phyloP scores from a whole-genome alignment of 2,797 vertebrate species.

The Pangasius djambal region DNA sequence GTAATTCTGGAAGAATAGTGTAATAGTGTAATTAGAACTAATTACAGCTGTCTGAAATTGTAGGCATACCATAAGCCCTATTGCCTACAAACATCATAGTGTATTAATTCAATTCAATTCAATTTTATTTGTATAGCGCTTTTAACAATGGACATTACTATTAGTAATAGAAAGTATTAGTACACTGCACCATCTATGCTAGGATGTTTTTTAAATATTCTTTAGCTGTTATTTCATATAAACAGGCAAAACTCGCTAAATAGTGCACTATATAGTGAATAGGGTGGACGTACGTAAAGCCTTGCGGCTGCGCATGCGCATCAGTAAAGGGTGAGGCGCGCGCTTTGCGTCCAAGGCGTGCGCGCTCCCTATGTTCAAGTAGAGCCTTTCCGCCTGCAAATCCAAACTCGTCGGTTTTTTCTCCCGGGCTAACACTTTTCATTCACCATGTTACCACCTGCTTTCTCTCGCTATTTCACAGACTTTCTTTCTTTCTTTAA shows the following conservation, averaged over 20 bases:
- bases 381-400: conserved; percentile 64
- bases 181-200: neutral
- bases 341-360: neutral
- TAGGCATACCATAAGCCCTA: neutral
- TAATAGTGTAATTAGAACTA: neutral
- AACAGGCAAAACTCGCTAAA: neutral
- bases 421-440: conserved; percentile 68
- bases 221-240: neutral
- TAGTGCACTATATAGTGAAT: neutral
- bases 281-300: neutral
- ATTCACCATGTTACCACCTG: conserved; percentile 78
- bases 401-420: conserved; percentile 71
- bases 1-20: neutral
- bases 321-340: neutral
- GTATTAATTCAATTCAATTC: no score
- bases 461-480: conserved; percentile 67
- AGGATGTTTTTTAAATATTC: neutral
- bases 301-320: conserved; percentile 3
- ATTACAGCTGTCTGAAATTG: neutral
- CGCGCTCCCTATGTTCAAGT: conserved; percentile 14
- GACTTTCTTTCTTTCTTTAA: conserved; percentile 66
- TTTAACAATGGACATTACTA: no score
- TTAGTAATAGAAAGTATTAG: neutral
- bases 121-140: no score
- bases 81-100: neutral